Evolutionary conservation across 1,140 invertebrate genomes (phyloP).

Genomic region (Pseudomyrmex gracilis): DNA sequence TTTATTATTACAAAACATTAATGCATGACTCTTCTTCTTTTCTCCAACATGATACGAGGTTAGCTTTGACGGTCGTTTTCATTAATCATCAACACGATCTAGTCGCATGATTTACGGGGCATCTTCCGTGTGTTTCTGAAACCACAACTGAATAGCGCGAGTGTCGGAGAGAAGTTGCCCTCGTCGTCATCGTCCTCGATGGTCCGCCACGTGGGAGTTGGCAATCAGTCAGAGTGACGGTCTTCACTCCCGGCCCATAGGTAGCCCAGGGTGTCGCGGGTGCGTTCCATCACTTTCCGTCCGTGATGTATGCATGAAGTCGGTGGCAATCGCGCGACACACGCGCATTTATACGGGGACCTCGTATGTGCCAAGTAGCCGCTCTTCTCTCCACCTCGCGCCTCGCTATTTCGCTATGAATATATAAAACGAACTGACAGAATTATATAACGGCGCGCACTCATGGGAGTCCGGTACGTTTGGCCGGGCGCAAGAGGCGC

Average conservation of each 20-base stretch:
- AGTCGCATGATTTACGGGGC: slow-evolving; percentile 51
- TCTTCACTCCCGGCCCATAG: slow-evolving; percentile 68
- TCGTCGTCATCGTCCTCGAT: slow-evolving; percentile 19
- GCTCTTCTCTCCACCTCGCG: slow-evolving; percentile 36
- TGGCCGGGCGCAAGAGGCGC: slow-evolving; percentile 66
- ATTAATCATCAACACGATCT: slow-evolving; percentile 64
- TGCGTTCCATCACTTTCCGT: slow-evolving; percentile 80
- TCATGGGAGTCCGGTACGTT: slow-evolving; percentile 72
- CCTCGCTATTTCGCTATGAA: slow-evolving; percentile 80
- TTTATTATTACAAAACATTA: slow-evolving; percentile 5
- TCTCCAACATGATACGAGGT: slow-evolving; percentile 27
- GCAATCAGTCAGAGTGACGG: slow-evolving; percentile 82
- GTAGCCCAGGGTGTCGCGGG: slow-evolving; percentile 75
- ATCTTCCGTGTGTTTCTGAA: slow-evolving; percentile 54
- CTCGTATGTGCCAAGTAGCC: slow-evolving; percentile 56
- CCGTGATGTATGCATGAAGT: slow-evolving; percentile 83
- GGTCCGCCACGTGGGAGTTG: slow-evolving; percentile 78
- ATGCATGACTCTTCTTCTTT: too few species aligned
- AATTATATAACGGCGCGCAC: slow-evolving; percentile 62
- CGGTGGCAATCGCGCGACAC: slow-evolving; percentile 79
- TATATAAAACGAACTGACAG: slow-evolving; percentile 82
- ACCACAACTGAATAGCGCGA: slow-evolving; percentile 49
- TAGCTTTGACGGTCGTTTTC: slow-evolving; percentile 48
- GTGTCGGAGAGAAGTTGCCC: slow-evolving; percentile 55
- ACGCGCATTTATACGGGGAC: slow-evolving; percentile 50